phyloP scores from a whole-genome alignment of 1,140 invertebrate genomes.

The Holcopasites calliopsidis region DNA sequence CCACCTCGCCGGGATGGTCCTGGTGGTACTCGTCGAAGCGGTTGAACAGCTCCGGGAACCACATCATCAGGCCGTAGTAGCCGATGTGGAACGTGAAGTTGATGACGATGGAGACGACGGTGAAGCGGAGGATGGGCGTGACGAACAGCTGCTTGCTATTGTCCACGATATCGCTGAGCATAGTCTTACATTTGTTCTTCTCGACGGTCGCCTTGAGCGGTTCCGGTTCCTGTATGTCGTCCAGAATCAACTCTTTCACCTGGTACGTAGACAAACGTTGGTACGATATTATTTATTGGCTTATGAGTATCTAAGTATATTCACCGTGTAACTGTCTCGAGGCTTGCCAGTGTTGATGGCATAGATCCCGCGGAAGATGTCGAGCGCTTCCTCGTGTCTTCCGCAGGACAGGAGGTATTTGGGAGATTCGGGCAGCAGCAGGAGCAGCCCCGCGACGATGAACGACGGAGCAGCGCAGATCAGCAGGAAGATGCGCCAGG shows the following conservation, averaged over 20 bases:
- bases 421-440: conserved; percentile 94
- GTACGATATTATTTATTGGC: no score
- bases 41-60: conserved; percentile 94
- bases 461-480: conserved; percentile 93
- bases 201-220: conserved; percentile 76
- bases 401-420: conserved; percentile 91
- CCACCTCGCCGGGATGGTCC: conserved; percentile 79
- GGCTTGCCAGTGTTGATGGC: conserved; percentile 88
- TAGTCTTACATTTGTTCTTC: conserved; percentile 83
- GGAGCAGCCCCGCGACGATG: conserved; percentile 88
- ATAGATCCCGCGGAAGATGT: conserved; percentile 90
- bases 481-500: conserved; percentile 94
- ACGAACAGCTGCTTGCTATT: conserved; percentile 90
- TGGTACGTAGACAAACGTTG: conserved; percentile 39
- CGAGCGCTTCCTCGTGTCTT: conserved; percentile 87
- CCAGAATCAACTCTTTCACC: conserved; percentile 86
- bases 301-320: no score
- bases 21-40: conserved; percentile 89
- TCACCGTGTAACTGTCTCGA: conserved; percentile 86
- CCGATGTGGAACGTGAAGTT: conserved; percentile 94
- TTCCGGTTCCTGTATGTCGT: conserved; percentile 82
- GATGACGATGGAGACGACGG: conserved; percentile 90
- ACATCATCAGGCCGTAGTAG: conserved; percentile 94
- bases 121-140: conserved; percentile 89
- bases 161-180: conserved; percentile 87